phyloP scores from a whole-genome alignment of 2,888 invertebrate species.

The Hermaeophaga mercurialis region DNA sequence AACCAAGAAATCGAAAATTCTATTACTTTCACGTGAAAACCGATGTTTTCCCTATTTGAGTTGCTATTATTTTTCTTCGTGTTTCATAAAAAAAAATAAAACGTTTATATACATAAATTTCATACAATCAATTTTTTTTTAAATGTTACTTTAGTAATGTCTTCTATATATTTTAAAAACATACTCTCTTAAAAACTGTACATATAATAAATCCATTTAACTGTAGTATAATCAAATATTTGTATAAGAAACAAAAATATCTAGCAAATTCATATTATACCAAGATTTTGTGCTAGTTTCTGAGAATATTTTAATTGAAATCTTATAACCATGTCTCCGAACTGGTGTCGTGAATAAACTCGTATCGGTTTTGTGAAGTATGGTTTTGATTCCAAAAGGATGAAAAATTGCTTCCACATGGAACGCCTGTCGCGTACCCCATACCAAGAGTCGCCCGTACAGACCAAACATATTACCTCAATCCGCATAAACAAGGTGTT shows the following conservation, averaged over 20 bases:
- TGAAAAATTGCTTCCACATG: constrained; percentile 23
- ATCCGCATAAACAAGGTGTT: constrained; percentile 51
- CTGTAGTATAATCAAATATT: no score
- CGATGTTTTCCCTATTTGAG: no score
- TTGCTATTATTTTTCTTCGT: no score
- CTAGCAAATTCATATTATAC: no score
- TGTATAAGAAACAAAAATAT: no score
- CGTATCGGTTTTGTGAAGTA: background rate
- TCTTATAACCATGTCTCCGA: background rate
- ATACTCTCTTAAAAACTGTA: no score
- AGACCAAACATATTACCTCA: constrained; percentile 47
- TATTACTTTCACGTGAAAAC: background rate
- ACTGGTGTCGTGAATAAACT: background rate
- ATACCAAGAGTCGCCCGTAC: constrained; percentile 46
- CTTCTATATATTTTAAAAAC: background rate
- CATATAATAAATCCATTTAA: no score
- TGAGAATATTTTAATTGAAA: background rate
- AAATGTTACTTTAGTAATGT: background rate
- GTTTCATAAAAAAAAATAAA: no score
- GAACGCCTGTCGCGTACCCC: constrained; percentile 48
- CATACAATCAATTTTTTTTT: no score
- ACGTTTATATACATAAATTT: no score
- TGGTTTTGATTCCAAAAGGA: constrained; percentile 10
- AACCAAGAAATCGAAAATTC: constrained; percentile 5
- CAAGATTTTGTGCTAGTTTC: no score